These are phyloP conservation scores for Neodiprion pinetum DNA, from an alignment of 1,140 invertebrate genomes.

Conservation along the genomic window DNA sequence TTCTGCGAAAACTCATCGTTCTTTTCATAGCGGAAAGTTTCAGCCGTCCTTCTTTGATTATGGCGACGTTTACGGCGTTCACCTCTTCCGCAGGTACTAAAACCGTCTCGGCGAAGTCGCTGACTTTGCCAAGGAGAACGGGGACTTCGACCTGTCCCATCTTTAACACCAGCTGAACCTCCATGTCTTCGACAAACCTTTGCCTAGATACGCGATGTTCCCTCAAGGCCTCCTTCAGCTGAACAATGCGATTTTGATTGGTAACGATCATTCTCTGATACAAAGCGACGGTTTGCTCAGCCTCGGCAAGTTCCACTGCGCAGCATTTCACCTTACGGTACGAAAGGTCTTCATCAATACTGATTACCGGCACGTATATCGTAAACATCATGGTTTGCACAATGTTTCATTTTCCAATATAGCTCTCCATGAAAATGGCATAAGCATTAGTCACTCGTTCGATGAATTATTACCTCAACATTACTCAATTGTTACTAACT, in stretches of 20 bases:
- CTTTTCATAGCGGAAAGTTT: conserved; percentile 63
- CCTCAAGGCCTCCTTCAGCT: conserved; percentile 23
- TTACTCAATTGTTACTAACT: no score
- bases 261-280: conserved; percentile 46
- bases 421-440: background rate
- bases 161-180: conserved; percentile 65
- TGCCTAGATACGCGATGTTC: conserved; percentile 31
- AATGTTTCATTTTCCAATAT: conserved; percentile 15
- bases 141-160: conserved; percentile 68
- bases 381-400: conserved; percentile 6
- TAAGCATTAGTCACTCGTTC: background rate
- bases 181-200: conserved; percentile 45
- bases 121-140: conserved; percentile 56
- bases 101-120: conserved; percentile 66
- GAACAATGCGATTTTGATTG: conserved; percentile 22
- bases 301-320: conserved; percentile 55
- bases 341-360: background rate
- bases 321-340: conserved; percentile 41
- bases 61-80: conserved; percentile 65
- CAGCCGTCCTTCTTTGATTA: conserved; percentile 61
- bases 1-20: conserved; percentile 59
- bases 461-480: no score
- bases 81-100: conserved; percentile 65
- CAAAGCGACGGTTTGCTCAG: conserved; percentile 53
- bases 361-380: background rate